These are phyloP conservation scores for Euglossa dilemma DNA, from an alignment of 1,140 invertebrate species.

Conservation along the genomic window DNA sequence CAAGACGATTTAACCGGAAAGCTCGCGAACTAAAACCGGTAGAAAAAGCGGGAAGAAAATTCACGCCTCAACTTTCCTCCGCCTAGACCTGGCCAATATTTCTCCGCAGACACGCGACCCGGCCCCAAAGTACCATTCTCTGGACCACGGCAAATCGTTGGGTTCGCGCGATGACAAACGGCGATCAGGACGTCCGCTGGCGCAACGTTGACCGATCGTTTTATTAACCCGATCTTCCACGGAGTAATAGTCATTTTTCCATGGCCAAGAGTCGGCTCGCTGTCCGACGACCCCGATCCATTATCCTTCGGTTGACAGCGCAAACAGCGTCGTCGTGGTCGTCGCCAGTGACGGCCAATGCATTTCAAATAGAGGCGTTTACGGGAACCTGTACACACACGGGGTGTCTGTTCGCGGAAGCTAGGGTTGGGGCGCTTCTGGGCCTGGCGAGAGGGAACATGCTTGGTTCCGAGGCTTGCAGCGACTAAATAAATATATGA, in stretches of 20 bases:
- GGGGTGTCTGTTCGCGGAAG: background rate
- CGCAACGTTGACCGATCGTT: conserved; percentile 74
- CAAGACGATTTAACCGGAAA: no score
- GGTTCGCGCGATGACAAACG: conserved; percentile 43
- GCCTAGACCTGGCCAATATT: no score
- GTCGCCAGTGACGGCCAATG: conserved; percentile 72
- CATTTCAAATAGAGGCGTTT: conserved; percentile 75
- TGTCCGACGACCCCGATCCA: conserved; percentile 68
- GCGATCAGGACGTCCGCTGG: conserved; percentile 36
- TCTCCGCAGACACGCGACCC: no score
- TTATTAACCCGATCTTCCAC: conserved; percentile 72
- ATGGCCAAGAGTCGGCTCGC: conserved; percentile 14
- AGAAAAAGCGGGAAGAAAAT: no score
- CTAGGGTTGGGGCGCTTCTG: no score
- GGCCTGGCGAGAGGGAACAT: no score
- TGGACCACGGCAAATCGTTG: conserved; percentile 39
- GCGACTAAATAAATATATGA: no score
- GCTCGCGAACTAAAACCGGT: no score
- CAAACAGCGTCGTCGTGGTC: conserved; percentile 68
- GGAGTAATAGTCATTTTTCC: conserved; percentile 66
- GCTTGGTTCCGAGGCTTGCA: no score
- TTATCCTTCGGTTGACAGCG: conserved; percentile 75
- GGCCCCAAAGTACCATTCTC: no score
- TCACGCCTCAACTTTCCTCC: no score
- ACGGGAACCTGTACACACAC: conserved; percentile 41